Conservation (phyloP, 2,797 vertebrate species). For the Schizopygopsis malacanthus region DNA sequence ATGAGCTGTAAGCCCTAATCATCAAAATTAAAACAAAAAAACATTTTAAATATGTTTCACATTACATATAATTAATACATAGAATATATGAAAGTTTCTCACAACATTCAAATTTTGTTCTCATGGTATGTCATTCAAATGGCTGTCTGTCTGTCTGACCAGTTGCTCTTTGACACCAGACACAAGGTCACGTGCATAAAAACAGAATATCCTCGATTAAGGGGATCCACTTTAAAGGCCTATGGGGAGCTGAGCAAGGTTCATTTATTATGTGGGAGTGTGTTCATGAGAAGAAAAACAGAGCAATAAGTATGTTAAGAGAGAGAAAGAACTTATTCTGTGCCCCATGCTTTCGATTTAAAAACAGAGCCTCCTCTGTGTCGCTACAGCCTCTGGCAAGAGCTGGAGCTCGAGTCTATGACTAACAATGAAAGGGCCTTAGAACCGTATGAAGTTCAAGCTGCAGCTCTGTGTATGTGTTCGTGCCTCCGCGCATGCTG, state of each 20-base stretch:
- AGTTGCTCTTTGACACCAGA: conserved; percentile 43
- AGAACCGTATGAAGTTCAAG: conserved; percentile 57
- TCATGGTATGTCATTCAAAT: neutral
- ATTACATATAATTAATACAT: too few species aligned
- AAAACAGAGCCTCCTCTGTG: conserved; percentile 63
- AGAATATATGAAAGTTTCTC: too few species aligned
- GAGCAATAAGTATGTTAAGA: conserved; percentile 37
- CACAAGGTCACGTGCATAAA: conserved; percentile 37
- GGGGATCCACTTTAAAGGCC: conserved; percentile 51
- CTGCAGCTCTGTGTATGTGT: conserved; percentile 44
- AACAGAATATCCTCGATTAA: conserved; percentile 36
- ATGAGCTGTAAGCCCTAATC: too few species aligned
- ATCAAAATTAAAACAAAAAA: too few species aligned
- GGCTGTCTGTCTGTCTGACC: neutral
- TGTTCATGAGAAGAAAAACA: conserved; percentile 39
- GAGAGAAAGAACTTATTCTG: conserved; percentile 50
- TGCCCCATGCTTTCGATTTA: conserved; percentile 40
- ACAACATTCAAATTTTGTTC: neutral
- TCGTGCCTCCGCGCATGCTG: neutral
- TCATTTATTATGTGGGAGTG: conserved; percentile 44
- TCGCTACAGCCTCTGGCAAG: conserved; percentile 55
- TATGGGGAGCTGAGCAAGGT: conserved; percentile 39
- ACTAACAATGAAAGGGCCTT: conserved; percentile 49
- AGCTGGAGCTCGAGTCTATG: conserved; percentile 53
- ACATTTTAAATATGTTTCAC: too few species aligned